Evolutionary conservation across 2,888 invertebrate species (phyloP).

Genomic region (Erebia ligea): DNA sequence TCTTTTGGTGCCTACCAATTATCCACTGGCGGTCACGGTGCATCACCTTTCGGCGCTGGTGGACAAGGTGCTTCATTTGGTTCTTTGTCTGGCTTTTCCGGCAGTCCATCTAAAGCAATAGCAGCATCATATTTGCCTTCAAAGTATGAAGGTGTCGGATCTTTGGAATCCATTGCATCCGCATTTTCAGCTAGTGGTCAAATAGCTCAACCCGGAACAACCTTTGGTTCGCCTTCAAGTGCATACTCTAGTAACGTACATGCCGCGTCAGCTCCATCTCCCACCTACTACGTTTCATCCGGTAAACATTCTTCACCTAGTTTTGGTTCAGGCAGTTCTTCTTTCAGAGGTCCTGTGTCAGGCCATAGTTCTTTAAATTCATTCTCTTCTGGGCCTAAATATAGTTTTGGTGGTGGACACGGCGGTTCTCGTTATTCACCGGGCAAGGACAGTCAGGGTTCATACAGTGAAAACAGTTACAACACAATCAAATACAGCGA

Average conservation of each 20-base stretch:
- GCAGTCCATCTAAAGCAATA: conserved; percentile 61
- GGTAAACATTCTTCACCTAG: conserved; percentile 58
- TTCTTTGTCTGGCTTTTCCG: conserved; percentile 56
- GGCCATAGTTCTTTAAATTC: conserved; percentile 63
- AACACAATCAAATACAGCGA: conserved; percentile 80
- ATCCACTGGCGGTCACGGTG: conserved; percentile 55
- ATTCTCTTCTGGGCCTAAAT: conserved; percentile 65
- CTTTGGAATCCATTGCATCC: conserved; percentile 57
- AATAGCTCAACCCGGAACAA: conserved; percentile 59
- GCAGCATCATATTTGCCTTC: conserved; percentile 60
- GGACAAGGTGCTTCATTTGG: conserved; percentile 59
- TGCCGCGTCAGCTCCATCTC: conserved; percentile 63
- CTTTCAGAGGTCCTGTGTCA: conserved; percentile 61
- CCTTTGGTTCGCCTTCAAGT: conserved; percentile 62
- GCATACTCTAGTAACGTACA: conserved; percentile 60
- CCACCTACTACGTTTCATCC: conserved; percentile 63
- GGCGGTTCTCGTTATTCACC: conserved; percentile 59
- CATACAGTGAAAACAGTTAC: conserved; percentile 55
- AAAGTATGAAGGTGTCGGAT: conserved; percentile 61
- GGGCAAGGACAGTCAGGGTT: conserved; percentile 67
- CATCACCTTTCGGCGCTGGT: conserved; percentile 52
- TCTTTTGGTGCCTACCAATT: conserved; percentile 51
- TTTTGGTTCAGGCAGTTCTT: conserved; percentile 64
- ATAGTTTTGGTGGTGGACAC: conserved; percentile 62
- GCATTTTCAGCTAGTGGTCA: conserved; percentile 66